Evolutionary conservation across 2,888 invertebrate species (phyloP).

Genomic region (Chloromyia formosa): DNA sequence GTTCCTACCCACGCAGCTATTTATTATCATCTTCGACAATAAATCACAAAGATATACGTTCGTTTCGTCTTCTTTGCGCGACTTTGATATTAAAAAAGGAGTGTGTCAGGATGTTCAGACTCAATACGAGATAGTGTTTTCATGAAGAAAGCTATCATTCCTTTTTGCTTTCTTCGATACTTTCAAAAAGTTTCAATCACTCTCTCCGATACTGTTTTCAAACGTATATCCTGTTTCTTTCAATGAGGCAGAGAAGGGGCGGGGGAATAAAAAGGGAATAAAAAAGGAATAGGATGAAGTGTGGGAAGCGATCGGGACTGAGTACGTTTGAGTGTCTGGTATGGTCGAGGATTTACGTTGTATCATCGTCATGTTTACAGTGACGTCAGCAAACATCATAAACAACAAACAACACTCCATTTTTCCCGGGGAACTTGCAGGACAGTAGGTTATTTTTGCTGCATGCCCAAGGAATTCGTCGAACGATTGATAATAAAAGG

Average conservation of each 20-base stretch:
- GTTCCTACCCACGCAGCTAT: background rate
- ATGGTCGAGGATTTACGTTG: background rate
- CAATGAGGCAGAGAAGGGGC: background rate
- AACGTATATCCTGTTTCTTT: background rate
- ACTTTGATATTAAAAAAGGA: background rate
- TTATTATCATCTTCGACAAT: slow-evolving; percentile 18
- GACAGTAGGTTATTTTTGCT: background rate
- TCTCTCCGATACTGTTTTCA: background rate
- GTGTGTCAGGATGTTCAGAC: slow-evolving; percentile 8
- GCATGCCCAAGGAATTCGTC: background rate
- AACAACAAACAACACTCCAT: background rate
- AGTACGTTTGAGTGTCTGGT: background rate
- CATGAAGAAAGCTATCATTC: background rate
- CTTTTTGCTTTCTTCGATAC: background rate
- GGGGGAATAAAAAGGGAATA: background rate
- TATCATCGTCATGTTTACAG: slow-evolving; percentile 6
- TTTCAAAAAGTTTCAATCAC: background rate
- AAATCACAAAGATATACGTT: slow-evolving; percentile 32
- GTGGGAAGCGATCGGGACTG: too few species aligned
- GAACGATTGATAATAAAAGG: background rate
- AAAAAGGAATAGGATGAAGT: background rate
- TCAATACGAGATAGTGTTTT: slow-evolving; percentile 19
- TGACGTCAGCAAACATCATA: background rate
- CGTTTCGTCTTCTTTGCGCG: slow-evolving; percentile 7
- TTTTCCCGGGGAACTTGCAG: background rate